Base-by-base conservation (phyloP, 2,888 invertebrate species). In the Drosophila mimetica region DNA sequence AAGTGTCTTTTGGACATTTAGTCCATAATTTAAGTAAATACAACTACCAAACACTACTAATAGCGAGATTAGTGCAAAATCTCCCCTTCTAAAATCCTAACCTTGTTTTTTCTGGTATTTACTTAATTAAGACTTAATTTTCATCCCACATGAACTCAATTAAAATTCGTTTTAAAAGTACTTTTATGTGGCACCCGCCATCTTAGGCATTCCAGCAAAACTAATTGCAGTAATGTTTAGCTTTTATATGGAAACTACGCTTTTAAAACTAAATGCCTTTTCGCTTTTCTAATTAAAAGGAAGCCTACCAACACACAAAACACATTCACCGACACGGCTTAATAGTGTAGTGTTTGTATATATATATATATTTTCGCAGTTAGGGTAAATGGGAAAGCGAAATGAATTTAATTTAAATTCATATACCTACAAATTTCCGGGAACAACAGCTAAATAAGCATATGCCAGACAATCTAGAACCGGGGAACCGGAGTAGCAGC, bases 341-440 rank as follows among this genome's bases (percentile, higher is more conserved):
- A 14, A 14, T 13, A 18, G 9, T n/a, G 57, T 57, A 37, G 55
- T 57, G 58, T 28, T 57, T 37, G 25, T 57, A 57, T 54, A 25
- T 55, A 25, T 55, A 7, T 20, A 0, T n/a, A n/a, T 25, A 25
- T 25, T 25, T 36, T 32, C 30, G 30, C 28, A 54, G 53, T 47
- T 73, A 75, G 79, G 53, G 53, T 73, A 81, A 83, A 86, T 77
- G 67, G 71, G 18, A 74, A 86, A 79, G 75, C 58, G 28, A 36
- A 50, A 46, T 77, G 67, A 74, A 82, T 81, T 89, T 87, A 89
- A 89, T 87, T 83, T 85, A 89, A 85, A 85, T 86, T 75, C 73
- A 77, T 77, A 57, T 75, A 58, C 60, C 58, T 22, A 53, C 25
- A 20, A 14, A 36, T 47, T 70, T 53, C 70, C 42, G 42, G 22